Evolutionary conservation across 2,797 vertebrate genomes (phyloP), one percentile per base, ranked within the genome.

Genomic region (Nothura maculosa): DNA sequence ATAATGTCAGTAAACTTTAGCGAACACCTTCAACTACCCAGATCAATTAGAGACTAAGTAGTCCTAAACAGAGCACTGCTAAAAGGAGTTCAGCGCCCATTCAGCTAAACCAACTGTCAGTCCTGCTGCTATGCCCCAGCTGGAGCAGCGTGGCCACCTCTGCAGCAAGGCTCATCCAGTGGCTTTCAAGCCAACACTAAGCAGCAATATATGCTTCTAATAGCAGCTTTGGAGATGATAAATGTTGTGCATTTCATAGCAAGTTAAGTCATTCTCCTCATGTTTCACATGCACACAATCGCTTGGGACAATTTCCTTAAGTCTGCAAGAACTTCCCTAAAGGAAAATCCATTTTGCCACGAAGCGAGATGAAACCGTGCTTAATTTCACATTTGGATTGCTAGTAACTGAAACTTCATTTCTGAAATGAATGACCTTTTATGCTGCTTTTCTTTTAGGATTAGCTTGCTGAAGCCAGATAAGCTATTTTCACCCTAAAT

Each of bases 341-440:
- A 60, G 52, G 21, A 77, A 87, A 94, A 94, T 58, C 38, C 34
- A 40, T 77, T 81, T 66, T 36, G 58, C 89, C 64, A 90, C 87
- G 67, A 57, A 88, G 63, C 24, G 89, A 61, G 85, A 38, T 81
- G 34, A 73, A 96, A 76, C 30, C 17, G 36, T 64, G 52, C 30
- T 90, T 79, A 45, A 67, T 81, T 92, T 86, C 45, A 67, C 74
- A 85, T 82, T 60, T 93, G 66, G 81, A 81, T 89, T 85, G 38
- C 50, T 62, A 86, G 45, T 63, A 87, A 66, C 42, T 64, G 81
- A 89, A 85, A 75, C 22, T 68, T 81, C 17, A 87, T 94, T 91
- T 72, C 63, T 81, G 43, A 81, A 91, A 89, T 43, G 1, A 84
- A 75, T 90, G 34, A 86, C 22, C 21, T 94, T 73, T 74, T 40